Percentiles rank a stretch among this genome's conserved stretches.
These are phyloP conservation scores for Polydesmus complanatus DNA, from an alignment of 2,888 invertebrate species.

Conservation along the genomic window DNA sequence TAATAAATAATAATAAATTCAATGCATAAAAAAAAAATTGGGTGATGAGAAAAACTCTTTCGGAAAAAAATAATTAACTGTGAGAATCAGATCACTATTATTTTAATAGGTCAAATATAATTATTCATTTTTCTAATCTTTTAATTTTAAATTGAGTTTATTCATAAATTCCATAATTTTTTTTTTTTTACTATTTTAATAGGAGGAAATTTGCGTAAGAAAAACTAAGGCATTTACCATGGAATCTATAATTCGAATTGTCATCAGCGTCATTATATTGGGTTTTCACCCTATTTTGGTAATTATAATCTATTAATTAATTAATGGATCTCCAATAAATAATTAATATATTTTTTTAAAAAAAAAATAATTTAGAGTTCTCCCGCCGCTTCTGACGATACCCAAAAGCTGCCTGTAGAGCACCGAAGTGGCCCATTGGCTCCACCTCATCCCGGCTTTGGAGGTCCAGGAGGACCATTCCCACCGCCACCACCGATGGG, in stretches of 20 bases:
- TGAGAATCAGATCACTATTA: too few species aligned
- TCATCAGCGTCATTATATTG: not conserved
- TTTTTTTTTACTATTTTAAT: too few species aligned
- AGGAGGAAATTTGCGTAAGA: too few species aligned
- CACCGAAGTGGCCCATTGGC: conserved; percentile 6
- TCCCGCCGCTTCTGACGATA: conserved; percentile 1
- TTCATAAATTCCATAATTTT: too few species aligned
- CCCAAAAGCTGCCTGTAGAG: conserved; percentile 10
- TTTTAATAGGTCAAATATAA: too few species aligned
- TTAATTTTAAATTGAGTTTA: not conserved
- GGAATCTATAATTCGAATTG: not conserved
- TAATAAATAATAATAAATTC: too few species aligned
- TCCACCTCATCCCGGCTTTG: not conserved
- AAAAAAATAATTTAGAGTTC: not conserved
- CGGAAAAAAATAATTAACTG: too few species aligned
- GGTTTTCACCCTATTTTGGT: not conserved
- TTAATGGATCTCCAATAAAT: not conserved
- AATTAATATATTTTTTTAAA: not conserved
- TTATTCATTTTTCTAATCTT: too few species aligned
- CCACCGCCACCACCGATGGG: not conserved
- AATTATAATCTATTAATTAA: not conserved
- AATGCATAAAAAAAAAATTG: too few species aligned
- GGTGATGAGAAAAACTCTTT: too few species aligned
- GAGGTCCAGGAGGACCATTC: not conserved
- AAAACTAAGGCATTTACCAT: too few species aligned